A percentile compares a stretch with the other conserved stretches of the same genome.
phyloP scores from a whole-genome alignment of 2,797 vertebrate species.

The Sebastes diaconus region DNA sequence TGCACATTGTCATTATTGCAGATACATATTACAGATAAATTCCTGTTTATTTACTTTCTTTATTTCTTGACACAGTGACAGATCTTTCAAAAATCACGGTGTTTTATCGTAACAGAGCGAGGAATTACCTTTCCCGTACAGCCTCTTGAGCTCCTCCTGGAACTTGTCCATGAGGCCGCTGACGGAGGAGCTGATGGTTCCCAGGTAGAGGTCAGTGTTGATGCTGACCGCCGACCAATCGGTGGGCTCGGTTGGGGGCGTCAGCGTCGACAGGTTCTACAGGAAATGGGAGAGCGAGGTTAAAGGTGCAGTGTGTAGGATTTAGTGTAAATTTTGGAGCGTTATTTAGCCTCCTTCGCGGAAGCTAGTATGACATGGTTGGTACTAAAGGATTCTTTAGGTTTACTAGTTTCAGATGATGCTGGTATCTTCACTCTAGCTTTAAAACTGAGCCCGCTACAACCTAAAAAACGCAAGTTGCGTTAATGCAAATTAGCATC shows the following conservation, averaged over 20 bases:
- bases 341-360: no score
- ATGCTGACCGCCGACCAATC: conserved; percentile 82
- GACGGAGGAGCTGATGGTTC: conserved; percentile 79
- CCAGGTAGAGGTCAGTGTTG: conserved; percentile 82
- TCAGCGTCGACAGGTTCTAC: conserved; percentile 67
- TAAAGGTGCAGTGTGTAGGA: rapidly evolving
- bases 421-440: no score
- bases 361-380: no score
- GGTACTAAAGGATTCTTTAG: no score
- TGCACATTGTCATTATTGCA: no score
- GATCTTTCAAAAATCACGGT: neutral
- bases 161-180: conserved; percentile 75
- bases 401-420: no score
- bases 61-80: neutral
- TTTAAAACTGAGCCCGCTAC: no score
- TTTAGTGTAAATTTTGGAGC: no score
- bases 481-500: no score
- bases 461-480: no score
- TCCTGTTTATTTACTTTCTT: neutral
- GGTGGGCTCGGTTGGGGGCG: conserved; percentile 61
- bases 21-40: neutral
- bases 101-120: neutral
- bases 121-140: conserved; percentile 79
- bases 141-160: conserved; percentile 80
- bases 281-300: neutral